Conservation (phyloP, 1,140 invertebrate genomes). For the Zaprionus camerounensis region DNA sequence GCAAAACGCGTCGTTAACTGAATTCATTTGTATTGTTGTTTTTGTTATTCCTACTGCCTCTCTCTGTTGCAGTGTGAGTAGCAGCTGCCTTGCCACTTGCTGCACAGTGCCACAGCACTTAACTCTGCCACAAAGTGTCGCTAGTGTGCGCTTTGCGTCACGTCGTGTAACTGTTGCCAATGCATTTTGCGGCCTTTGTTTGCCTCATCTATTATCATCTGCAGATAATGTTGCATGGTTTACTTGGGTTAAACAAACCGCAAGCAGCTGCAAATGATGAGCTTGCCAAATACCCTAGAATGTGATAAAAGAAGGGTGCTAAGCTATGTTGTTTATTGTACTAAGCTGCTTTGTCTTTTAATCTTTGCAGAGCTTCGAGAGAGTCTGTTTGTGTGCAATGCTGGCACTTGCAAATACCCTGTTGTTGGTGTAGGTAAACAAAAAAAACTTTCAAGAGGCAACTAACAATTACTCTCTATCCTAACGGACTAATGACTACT, state of each 20-base stretch:
- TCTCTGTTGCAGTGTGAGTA: slow-evolving; percentile 1
- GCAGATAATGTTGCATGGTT: slow-evolving; percentile 25
- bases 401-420: too few species aligned
- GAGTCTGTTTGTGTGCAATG: too few species aligned
- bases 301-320: background rate
- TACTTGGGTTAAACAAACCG: background rate
- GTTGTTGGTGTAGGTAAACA: too few species aligned
- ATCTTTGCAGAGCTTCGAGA: background rate
- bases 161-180: slow-evolving; percentile 23
- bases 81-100: slow-evolving; percentile 36
- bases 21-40: slow-evolving; percentile 2
- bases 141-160: background rate
- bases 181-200: slow-evolving; percentile 19
- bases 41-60: too few species aligned
- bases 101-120: slow-evolving; percentile 25
- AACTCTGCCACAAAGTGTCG: slow-evolving; percentile 27
- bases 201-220: slow-evolving; percentile 29
- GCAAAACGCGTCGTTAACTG: slow-evolving; percentile 7
- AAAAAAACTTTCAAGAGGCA: too few species aligned
- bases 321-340: background rate
- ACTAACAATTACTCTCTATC: background rate
- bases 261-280: background rate
- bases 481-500: background rate
- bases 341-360: background rate
- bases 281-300: background rate